Evolutionary conservation across 2,113 vertebrate genomes (phyloP), one percentile per base, ranked within the genome.

Genomic region (Pyxicephalus adspersus): DNA sequence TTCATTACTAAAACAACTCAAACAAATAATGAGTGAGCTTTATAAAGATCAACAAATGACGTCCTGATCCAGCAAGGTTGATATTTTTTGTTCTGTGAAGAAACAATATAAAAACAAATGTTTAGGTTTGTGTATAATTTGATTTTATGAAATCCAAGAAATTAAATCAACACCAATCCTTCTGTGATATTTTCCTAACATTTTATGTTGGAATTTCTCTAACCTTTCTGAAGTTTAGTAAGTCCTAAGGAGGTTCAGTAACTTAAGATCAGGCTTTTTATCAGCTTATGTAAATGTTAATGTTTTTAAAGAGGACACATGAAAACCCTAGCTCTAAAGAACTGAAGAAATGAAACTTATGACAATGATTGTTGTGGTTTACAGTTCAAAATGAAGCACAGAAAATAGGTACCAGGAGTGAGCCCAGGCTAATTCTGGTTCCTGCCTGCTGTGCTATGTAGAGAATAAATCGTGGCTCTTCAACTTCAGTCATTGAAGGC

Each of bases 181-280:
- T 19, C 64, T 55, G 51, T 78, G 76, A 55, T 66, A 66, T 78
- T 66, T 66, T 77, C 26, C 11, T 77, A 65, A 77, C 51, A 77
- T 77, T 66, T 66, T 64, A 67, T 29, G 34, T 7, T 78, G 50
- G 31, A 20, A 19, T 66, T 2, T 16, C 55, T 57, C 28, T 34
- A 19, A 34, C 20, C 50, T 57, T 77, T 34, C 26, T 67, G 50
- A 22, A n/a, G 26, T 73, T 77, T 52, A 64, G 75, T 50, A 15
- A 18, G 26, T 16, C 50, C 25, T 64, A 19, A 25, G 25, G 58
- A 64, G 8, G 8, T 31, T 6, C 20, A 65, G 26, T 26, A 76
- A 64, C 50, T 6, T 19, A 64, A 64, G 4, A 19, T 31, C 7
- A 3, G 20, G n/a, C 15, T 31, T 31, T 51, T 76, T 76, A 64